Conservation (phyloP, 2,113 vertebrate species). For the Seriola aureovittata region DNA sequence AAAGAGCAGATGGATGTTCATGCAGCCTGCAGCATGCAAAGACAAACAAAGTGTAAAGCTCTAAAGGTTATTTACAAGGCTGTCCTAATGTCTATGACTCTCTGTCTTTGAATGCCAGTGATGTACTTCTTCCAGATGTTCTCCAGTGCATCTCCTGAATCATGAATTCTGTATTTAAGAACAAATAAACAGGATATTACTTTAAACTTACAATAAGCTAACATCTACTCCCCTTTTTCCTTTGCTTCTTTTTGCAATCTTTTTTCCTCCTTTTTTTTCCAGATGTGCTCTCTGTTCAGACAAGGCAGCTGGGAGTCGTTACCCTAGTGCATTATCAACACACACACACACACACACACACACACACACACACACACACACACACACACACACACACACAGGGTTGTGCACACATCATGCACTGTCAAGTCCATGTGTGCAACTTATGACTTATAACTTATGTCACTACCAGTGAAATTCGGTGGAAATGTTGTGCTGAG, state of each 20-base stretch:
- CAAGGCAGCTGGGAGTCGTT: slow-evolving; percentile 79
- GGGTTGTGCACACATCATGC: neutral
- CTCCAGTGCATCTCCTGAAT: slow-evolving; percentile 6
- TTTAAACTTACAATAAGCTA: slow-evolving; percentile 30
- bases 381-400: slow-evolving; percentile 26
- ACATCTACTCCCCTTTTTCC: slow-evolving; percentile 17
- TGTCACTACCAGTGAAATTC: slow-evolving; percentile 46
- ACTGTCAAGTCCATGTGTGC: slow-evolving; percentile 26
- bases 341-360: slow-evolving; percentile 16
- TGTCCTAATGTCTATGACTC: neutral
- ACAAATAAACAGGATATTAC: slow-evolving; percentile 38
- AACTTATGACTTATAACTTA: slow-evolving; percentile 21
- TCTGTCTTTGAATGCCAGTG: neutral
- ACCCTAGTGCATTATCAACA: slow-evolving; percentile 36
- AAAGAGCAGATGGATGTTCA: neutral
- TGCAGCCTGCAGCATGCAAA: neutral
- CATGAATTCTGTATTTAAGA: neutral
- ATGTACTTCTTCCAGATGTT: slow-evolving; percentile 22
- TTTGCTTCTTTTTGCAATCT: slow-evolving; percentile 51
- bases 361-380: slow-evolving; percentile 28
- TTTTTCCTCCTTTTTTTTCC: slow-evolving; percentile 37
- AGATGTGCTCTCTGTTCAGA: slow-evolving; percentile 72
- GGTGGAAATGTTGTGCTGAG: slow-evolving; percentile 23
- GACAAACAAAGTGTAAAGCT: neutral
- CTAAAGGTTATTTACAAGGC: neutral